These are phyloP conservation scores for Drosophila ogumai DNA, from an alignment of 1,140 invertebrate genomes.

Conservation along the genomic window DNA sequence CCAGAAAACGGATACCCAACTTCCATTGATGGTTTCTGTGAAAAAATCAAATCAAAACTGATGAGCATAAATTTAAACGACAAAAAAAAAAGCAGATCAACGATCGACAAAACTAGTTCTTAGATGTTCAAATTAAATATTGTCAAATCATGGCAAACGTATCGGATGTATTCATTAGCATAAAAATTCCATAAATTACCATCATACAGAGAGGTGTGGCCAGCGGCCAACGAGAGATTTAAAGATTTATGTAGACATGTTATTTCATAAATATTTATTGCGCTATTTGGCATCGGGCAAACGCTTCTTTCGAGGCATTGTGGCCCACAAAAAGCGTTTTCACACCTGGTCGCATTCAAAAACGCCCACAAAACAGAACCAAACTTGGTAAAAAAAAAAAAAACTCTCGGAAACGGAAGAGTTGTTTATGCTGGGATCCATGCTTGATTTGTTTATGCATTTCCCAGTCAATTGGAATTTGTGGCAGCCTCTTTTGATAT, in stretches of 20 bases:
- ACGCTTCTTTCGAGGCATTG: slow-evolving; percentile 7
- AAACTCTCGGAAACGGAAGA: slow-evolving; percentile 9
- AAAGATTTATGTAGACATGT: slow-evolving; percentile 5
- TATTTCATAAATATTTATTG: slow-evolving; percentile 47
- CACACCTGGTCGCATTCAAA: slow-evolving; percentile 66
- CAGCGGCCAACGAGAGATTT: slow-evolving; percentile 10
- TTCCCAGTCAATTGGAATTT: slow-evolving; percentile 76
- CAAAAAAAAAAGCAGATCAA: slow-evolving; percentile 33
- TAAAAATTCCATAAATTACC: slow-evolving; percentile 45
- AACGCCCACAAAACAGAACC: slow-evolving; percentile 20
- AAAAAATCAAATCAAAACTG: slow-evolving; percentile 17
- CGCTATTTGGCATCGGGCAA: slow-evolving; percentile 5
- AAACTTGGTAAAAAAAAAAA: slow-evolving; percentile 22
- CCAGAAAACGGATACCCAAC: slow-evolving; percentile 16
- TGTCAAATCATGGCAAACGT: slow-evolving; percentile 47
- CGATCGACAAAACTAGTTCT: slow-evolving; percentile 49
- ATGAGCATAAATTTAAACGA: slow-evolving; percentile 24
- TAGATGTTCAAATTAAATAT: slow-evolving; percentile 42
- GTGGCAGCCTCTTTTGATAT: slow-evolving; percentile 52
- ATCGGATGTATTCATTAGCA: slow-evolving; percentile 57
- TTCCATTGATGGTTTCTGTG: slow-evolving; percentile 43
- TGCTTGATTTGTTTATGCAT: slow-evolving; percentile 77
- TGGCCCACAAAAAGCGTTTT: slow-evolving; percentile 50
- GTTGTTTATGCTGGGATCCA: slow-evolving; percentile 19
- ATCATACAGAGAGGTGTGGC: slow-evolving; percentile 24